A percentile compares a stretch with the other conserved stretches of the same genome.
Conservation (phyloP, 2,113 vertebrate genomes). For the Seriola aureovittata region DNA sequence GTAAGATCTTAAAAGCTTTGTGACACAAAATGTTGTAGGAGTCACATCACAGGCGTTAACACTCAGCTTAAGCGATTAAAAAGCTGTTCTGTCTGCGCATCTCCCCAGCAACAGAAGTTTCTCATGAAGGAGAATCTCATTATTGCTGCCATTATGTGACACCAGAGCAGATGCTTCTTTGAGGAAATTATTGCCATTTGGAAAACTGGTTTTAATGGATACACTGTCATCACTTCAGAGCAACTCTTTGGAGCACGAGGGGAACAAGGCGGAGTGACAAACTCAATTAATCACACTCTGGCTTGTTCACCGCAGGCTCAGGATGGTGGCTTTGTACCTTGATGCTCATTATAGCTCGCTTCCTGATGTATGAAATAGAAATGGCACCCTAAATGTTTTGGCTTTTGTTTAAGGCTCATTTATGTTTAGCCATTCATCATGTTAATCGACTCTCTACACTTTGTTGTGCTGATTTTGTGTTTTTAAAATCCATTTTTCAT, state of each 20-base stretch:
- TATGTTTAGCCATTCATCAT: slow-evolving; percentile 70
- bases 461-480: slow-evolving; percentile 70
- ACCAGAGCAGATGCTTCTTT: slow-evolving; percentile 72
- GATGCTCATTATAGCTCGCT: slow-evolving; percentile 64
- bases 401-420: slow-evolving; percentile 66
- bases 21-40: slow-evolving; percentile 48
- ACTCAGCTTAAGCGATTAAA: slow-evolving; percentile 51
- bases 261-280: slow-evolving; percentile 70
- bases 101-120: slow-evolving; percentile 48
- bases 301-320: slow-evolving; percentile 66
- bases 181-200: slow-evolving; percentile 71
- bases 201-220: slow-evolving; percentile 75
- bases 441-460: slow-evolving; percentile 69
- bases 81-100: slow-evolving; percentile 39
- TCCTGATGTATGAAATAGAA: slow-evolving; percentile 77
- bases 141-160: slow-evolving; percentile 72
- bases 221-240: slow-evolving; percentile 70
- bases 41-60: slow-evolving; percentile 45
- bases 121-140: slow-evolving; percentile 65
- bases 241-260: slow-evolving; percentile 56
- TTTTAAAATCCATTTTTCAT: slow-evolving; percentile 71
- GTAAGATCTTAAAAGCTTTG: slow-evolving; percentile 57
- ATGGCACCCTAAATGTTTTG: slow-evolving; percentile 70
- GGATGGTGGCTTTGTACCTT: slow-evolving; percentile 75
- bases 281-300: slow-evolving; percentile 78